Conservation (phyloP, 2,797 vertebrate species). For the Pteronotus mesoamericanus region DNA sequence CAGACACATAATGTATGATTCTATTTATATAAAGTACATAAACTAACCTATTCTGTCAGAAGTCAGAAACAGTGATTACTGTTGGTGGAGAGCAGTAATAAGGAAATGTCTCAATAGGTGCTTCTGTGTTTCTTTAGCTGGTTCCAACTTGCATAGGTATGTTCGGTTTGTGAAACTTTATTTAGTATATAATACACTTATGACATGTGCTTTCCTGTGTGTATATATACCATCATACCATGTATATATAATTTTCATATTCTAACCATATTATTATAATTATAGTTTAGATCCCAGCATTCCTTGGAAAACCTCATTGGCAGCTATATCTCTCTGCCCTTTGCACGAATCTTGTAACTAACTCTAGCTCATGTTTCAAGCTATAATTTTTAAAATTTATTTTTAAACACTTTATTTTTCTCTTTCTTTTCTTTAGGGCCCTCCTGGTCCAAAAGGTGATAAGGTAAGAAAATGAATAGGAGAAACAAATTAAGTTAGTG, state of each 20-base stretch:
- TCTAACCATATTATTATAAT: not conserved
- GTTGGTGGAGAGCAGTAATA: not conserved
- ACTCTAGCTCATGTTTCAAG: not conserved
- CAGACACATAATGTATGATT: not conserved
- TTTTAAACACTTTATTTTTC: not conserved
- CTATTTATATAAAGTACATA: not conserved
- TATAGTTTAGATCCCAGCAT: not conserved
- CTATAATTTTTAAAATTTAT: not conserved
- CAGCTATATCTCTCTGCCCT: not conserved
- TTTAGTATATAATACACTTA: not conserved
- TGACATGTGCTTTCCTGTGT: not conserved
- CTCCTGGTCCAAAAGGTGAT: constrained; percentile 94
- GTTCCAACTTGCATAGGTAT: not conserved
- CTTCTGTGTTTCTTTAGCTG: not conserved
- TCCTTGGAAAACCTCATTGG: not conserved
- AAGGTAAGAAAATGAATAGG: constrained; percentile 88
- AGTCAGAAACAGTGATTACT: not conserved
- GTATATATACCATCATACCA: not conserved
- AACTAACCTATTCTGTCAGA: not conserved
- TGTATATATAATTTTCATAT: not conserved
- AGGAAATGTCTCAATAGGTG: not conserved
- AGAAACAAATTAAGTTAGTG: not conserved
- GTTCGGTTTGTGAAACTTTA: not conserved
- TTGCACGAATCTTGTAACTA: not conserved
- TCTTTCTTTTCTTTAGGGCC: constrained; percentile 85